phyloP scores from a whole-genome alignment of 1,140 invertebrate genomes.

The Saxidomus purpurata region DNA sequence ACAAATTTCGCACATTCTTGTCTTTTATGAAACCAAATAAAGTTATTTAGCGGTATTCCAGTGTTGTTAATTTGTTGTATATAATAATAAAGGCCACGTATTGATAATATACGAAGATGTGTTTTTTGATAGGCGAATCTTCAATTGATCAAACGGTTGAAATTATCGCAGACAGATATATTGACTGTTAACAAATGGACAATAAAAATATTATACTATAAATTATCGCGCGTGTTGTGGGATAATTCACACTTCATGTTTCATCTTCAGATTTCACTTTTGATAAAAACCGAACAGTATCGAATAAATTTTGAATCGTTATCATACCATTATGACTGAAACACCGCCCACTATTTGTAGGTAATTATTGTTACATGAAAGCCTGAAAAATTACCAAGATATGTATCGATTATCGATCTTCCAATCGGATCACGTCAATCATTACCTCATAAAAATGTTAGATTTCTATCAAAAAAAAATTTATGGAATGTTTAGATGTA shows the following conservation, averaged over 20 bases:
- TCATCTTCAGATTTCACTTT: background rate
- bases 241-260: constrained; percentile 42
- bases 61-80: constrained; percentile 7
- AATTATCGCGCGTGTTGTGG: constrained; percentile 40
- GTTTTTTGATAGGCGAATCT: background rate
- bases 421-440: background rate
- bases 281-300: constrained; percentile 31
- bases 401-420: constrained; percentile 41
- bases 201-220: constrained; percentile 53
- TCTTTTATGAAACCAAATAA: background rate
- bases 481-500: constrained; percentile 49
- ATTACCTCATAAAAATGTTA: constrained; percentile 45
- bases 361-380: constrained; percentile 39
- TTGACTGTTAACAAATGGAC: constrained; percentile 51
- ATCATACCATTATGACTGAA: background rate
- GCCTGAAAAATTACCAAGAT: constrained; percentile 14
- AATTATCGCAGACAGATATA: constrained; percentile 43
- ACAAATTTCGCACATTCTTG: too few relatives aligned
- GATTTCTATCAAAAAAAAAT: constrained; percentile 49
- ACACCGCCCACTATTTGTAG: constrained; percentile 24
- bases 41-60: constrained; percentile 25
- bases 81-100: background rate
- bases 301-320: constrained; percentile 33
- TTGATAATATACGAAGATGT: constrained; percentile 1
- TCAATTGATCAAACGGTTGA: constrained; percentile 31